Evolutionary conservation across 2,888 invertebrate genomes (phyloP), one percentile per base, ranked within the genome.

Genomic region (Heliconius hortense): DNA sequence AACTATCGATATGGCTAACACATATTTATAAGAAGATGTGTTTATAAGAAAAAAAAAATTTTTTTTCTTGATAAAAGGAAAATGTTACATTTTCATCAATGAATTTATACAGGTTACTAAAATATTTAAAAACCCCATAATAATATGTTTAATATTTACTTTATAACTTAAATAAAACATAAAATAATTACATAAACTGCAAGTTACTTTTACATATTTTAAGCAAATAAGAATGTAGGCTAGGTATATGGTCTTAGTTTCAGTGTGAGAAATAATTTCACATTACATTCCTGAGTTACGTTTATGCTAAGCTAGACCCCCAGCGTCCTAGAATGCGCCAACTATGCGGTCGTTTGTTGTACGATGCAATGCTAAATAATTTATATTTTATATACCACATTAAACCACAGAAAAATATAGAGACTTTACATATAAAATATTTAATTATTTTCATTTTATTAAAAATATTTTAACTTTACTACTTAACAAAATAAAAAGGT

Each of bases 331-430:
- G 59, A 56, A 48, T 69, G 69, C 64, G 59, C 59, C 48, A 72
- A 63, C 68, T 56, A 76, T 69, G 72, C 68, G 59, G 73, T 70
- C 56, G 68, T 76, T 69, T 73, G 56, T 73, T 69, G 63, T 26
- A 39, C 73, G 68, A 8, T 28, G 43, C 63, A 56, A 35, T 73
- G 63, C 66, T 66, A 43, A 64, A 31, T 73, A 56, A 56, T 76
- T 73, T 43, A 74, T 24, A 28, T 68, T 39, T 53, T 71, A 43
- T 43, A 31, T 68, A 31, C 31, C 31, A 31, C 4, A 7, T 31
- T 31, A 31, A 31, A 7, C 31, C 31, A 31, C 31, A 31, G 31
- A 31, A 31, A 18, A 48, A 48, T 48, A 7, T 18, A 18, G 43
- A 48, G 48, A 48, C 48, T 2, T 43, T 21, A 21, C 7, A 21